Percentiles rank a stretch among this genome's conserved stretches.
Evolutionary conservation across 2,888 invertebrate species (phyloP).

Genomic region (Arctia plantaginis): DNA sequence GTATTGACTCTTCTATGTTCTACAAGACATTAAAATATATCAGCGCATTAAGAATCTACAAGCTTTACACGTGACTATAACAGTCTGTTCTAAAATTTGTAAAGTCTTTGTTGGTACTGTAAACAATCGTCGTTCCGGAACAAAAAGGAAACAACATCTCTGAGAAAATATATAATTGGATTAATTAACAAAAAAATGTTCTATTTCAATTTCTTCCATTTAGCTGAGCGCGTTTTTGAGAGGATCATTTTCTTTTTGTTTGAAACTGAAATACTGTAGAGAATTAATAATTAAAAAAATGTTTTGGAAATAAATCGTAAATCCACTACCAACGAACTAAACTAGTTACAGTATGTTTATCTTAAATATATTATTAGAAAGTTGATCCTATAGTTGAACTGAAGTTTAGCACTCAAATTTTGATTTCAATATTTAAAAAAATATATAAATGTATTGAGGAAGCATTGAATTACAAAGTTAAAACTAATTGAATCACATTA

Average conservation of each 20-base stretch:
- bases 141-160: neutral
- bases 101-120: neutral
- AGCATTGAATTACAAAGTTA: slow-evolving; percentile 43
- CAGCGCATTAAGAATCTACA: neutral
- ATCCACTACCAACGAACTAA: too few species aligned
- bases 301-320: too few species aligned
- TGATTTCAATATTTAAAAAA: slow-evolving; percentile 27
- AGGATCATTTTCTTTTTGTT: neutral
- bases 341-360: too few species aligned
- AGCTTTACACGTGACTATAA: neutral
- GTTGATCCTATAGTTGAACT: neutral
- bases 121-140: neutral
- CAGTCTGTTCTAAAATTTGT: too few species aligned
- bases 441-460: slow-evolving; percentile 30
- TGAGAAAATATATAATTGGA: slow-evolving; percentile 23
- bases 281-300: neutral
- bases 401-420: slow-evolving; percentile 11
- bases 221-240: neutral
- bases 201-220: neutral
- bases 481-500: slow-evolving; percentile 37
- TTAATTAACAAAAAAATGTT: slow-evolving; percentile 25
- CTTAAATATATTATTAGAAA: too few species aligned
- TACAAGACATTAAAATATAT: neutral
- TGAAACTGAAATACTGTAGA: neutral
- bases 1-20: too few species aligned